phyloP scores from a whole-genome alignment of 1,140 invertebrate species.

The Nasonia vitripennis region DNA sequence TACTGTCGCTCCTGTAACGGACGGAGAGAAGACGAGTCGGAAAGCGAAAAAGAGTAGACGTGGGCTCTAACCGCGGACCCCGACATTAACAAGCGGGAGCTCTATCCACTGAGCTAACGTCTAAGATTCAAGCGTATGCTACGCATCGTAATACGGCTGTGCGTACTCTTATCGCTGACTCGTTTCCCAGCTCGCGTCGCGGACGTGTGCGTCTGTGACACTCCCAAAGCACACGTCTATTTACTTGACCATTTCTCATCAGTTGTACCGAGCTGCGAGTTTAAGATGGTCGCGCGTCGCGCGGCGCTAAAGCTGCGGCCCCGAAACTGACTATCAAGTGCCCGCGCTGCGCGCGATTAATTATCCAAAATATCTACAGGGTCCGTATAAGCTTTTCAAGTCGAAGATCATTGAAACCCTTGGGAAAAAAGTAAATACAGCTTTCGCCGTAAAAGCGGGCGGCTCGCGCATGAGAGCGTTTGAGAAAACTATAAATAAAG shows the following conservation, averaged over 20 bases:
- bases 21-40: too few relatives aligned
- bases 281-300: not conserved
- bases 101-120: too few relatives aligned
- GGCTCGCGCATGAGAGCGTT: not conserved
- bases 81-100: too few relatives aligned
- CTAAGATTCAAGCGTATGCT: too few relatives aligned
- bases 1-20: not conserved
- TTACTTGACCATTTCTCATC: not conserved
- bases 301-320: not conserved
- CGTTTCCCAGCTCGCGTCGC: too few relatives aligned
- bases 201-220: too few relatives aligned
- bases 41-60: too few relatives aligned
- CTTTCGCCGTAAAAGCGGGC: not conserved
- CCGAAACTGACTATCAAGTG: not conserved
- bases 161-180: too few relatives aligned
- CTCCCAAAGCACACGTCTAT: not conserved
- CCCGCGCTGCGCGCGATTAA: not conserved
- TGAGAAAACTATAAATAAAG: not conserved
- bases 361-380: not conserved
- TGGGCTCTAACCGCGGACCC: too few relatives aligned
- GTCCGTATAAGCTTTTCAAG: not conserved
- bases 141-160: too few relatives aligned
- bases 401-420: not conserved
- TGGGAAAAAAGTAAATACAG: not conserved
- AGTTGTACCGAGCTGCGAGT: not conserved